Evolutionary conservation across 2,888 invertebrate genomes (phyloP), one percentile per base, ranked within the genome.

Genomic region (Platypus cylindrus): DNA sequence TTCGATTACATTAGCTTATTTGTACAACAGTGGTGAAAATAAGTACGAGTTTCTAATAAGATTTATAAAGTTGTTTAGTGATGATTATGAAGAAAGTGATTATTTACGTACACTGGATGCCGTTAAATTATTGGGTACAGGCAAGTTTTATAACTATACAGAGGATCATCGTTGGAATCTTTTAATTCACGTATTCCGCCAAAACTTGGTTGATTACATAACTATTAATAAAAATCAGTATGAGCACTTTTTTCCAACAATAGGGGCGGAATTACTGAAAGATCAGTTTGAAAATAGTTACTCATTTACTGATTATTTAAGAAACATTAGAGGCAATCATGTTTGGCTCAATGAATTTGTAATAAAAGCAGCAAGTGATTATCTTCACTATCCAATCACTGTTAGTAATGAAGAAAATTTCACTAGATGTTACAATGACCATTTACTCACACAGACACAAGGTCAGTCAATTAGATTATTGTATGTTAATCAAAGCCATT

Each of bases 311-410:
- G 15, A 15, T 2, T 30, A 30, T 22, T 9, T 30, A 5, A n/a
- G 23, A 15, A 22, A 30, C 15, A 30, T 30, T 5, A 20, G 30
- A 9, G 3, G 16, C 15, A 16, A 23, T 11, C 22, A 22, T 9
- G 18, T 15, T 2, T 22, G 30, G 22, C 7, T 30, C 11, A 22
- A 30, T 22, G 30, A 30, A 5, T 30, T 22, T 14, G 18, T 30
- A 22, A 30, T 30, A 5, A 30, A n/a, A 22, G 30, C 30, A 16
- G 22, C 30, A 3, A 30, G 30, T 12, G 30, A 30, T 12, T 30
- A 16, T 22, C 22, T 30, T 9, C 3, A 5, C n/a, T 15, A 30
- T 22, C 30, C 30, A 2, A 22, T 30, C 3, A 30, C n/a, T 18
- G 9, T 30, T 11, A 14, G 11, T 14, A 11, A 11, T 3, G 22